A percentile compares a stretch with the other conserved stretches of the same genome.
Evolutionary conservation across 2,113 vertebrate species (phyloP).

Genomic region (Parotia lawesii): DNA sequence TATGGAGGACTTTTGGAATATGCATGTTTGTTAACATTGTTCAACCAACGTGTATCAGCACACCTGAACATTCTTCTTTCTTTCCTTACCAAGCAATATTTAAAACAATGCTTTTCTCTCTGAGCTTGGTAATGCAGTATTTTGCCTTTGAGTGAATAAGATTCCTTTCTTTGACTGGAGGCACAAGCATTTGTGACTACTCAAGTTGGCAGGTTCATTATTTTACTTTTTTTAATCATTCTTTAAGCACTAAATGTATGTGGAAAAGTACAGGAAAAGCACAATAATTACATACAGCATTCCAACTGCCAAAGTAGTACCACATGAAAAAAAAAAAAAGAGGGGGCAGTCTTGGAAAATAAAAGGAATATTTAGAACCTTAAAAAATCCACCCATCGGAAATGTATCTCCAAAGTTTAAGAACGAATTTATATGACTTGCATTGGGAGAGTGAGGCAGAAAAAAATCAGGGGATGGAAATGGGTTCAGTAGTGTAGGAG

Average conservation of each 20-base stretch:
- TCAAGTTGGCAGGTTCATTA: not conserved
- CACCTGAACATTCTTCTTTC: not conserved
- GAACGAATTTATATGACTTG: not conserved
- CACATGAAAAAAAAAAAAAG: not conserved
- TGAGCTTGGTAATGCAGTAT: not conserved
- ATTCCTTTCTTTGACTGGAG: not conserved
- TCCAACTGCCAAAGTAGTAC: not conserved
- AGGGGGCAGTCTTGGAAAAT: not conserved
- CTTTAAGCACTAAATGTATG: not conserved
- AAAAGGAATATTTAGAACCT: not conserved
- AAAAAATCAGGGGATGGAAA: not conserved
- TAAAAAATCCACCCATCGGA: not conserved
- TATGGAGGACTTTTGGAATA: not conserved
- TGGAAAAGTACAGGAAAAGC: not conserved
- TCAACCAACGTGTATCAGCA: not conserved
- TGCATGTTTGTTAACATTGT: not conserved
- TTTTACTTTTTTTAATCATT: not conserved
- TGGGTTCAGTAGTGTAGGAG: not conserved
- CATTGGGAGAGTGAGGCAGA: not conserved
- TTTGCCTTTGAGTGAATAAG: not conserved
- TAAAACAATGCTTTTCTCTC: not conserved
- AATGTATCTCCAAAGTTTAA: not conserved
- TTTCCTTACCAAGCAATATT: not conserved
- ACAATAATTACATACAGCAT: not conserved
- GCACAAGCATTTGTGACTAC: not conserved